phyloP scores from a whole-genome alignment of 2,888 invertebrate species.

The Hypsopygia costalis region DNA sequence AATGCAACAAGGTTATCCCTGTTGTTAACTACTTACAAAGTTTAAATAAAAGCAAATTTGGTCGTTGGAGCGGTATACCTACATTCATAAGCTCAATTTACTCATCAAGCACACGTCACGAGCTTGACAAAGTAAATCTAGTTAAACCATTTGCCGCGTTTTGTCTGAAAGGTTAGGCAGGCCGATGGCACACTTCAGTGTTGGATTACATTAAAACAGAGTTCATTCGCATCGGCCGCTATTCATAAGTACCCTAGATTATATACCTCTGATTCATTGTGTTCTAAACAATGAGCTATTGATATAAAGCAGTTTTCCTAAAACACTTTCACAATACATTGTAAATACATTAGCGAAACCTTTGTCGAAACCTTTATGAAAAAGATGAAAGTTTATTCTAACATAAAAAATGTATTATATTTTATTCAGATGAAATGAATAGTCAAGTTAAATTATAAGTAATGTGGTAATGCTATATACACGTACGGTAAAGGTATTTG shows the following conservation, averaged over 20 bases:
- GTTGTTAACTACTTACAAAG: neutral
- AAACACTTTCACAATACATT: constrained; percentile 29
- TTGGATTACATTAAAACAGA: constrained; percentile 69
- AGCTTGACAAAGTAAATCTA: constrained; percentile 8
- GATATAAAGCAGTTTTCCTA: constrained; percentile 22
- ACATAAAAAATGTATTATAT: too few relatives aligned
- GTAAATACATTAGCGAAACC: neutral
- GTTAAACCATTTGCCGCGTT: constrained; percentile 38
- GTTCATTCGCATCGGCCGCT: constrained; percentile 73
- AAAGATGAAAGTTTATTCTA: too few relatives aligned
- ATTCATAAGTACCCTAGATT: constrained; percentile 65
- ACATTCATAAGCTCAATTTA: neutral
- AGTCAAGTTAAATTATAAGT: too few relatives aligned
- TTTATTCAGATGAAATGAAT: too few relatives aligned
- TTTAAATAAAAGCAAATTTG: neutral
- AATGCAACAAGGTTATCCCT: constrained; percentile 11
- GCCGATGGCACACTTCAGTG: constrained; percentile 68
- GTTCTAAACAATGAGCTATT: constrained; percentile 47
- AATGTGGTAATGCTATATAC: too few relatives aligned
- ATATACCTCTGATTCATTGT: constrained; percentile 59
- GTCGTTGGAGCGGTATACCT: neutral
- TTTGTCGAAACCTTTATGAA: neutral
- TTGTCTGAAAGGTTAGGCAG: constrained; percentile 67
- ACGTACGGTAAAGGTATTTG: too few relatives aligned
- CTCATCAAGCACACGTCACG: too few relatives aligned